Evolutionary conservation across 1,140 invertebrate species (phyloP).

Genomic region (Drosophila nigromelanica): DNA sequence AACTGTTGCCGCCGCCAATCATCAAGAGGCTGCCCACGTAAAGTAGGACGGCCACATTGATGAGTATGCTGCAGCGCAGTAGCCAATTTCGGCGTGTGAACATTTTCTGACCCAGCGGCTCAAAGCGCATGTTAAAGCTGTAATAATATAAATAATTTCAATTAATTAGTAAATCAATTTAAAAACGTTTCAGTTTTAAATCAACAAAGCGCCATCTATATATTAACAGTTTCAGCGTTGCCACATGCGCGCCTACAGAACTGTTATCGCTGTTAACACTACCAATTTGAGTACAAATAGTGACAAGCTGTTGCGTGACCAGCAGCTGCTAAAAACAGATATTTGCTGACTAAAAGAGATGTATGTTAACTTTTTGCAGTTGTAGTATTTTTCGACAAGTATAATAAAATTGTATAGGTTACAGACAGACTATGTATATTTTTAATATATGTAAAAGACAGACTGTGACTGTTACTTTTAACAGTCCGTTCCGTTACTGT

Average conservation of each 20-base stretch:
- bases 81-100: slow-evolving; percentile 88
- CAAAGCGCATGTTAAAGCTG: slow-evolving; percentile 77
- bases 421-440: too few species aligned
- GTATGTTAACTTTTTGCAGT: too few species aligned
- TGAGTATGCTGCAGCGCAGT: slow-evolving; percentile 89
- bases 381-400: too few species aligned
- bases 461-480: neutral
- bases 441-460: too few species aligned
- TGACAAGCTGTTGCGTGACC: neutral
- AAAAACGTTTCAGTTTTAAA: neutral
- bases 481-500: neutral
- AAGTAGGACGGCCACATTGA: slow-evolving; percentile 89
- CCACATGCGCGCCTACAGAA: neutral
- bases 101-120: slow-evolving; percentile 84
- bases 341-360: too few species aligned
- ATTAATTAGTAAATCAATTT: neutral
- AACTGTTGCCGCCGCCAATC: slow-evolving; percentile 80
- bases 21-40: slow-evolving; percentile 87
- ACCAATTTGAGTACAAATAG: neutral
- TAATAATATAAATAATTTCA: slow-evolving; percentile 16
- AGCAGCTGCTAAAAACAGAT: neutral
- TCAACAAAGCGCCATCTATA: slow-evolving; percentile 30
- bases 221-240: slow-evolving; percentile 26
- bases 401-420: too few species aligned
- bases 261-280: neutral